These are phyloP conservation scores for Eulacestoma nigropectus DNA, from an alignment of 2,113 vertebrate species.

Conservation along the genomic window DNA sequence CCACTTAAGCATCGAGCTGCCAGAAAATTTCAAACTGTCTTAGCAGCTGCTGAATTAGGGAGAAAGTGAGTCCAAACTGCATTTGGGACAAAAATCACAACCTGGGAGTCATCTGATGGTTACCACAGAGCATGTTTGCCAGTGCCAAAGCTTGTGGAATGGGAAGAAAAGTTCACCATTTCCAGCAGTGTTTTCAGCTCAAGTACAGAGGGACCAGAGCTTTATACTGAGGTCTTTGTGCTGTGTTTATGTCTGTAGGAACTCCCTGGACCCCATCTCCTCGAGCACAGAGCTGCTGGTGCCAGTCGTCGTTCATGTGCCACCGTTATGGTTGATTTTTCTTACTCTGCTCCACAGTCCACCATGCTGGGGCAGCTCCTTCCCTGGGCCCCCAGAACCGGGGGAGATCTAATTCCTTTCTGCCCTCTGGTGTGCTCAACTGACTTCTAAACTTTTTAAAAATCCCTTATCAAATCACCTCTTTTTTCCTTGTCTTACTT, in stretches of 20 bases:
- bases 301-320: accelerated
- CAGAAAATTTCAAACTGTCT: neutral
- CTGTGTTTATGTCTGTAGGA: neutral
- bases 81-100: constrained; percentile 14
- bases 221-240: constrained; percentile 19
- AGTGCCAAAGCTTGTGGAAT: constrained; percentile 34
- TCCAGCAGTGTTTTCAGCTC: constrained; percentile 9
- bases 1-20: neutral
- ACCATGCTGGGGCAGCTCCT: neutral
- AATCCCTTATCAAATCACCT: neutral
- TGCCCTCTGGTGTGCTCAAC: neutral
- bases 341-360: neutral
- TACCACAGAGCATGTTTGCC: constrained; percentile 1
- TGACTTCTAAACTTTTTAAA: neutral
- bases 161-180: neutral
- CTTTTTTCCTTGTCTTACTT: neutral
- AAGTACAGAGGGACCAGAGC: neutral
- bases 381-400: neutral
- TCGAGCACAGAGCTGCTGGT: neutral
- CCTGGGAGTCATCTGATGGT: constrained; percentile 19
- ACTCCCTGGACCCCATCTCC: accelerated
- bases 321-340: neutral
- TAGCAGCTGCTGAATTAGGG: constrained; percentile 15
- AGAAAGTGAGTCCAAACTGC: neutral
- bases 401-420: neutral